Evolutionary conservation across 1,140 invertebrate genomes (phyloP), one percentile per base, ranked within the genome.

Genomic region (Trichomalopsis sarcophagae): DNA sequence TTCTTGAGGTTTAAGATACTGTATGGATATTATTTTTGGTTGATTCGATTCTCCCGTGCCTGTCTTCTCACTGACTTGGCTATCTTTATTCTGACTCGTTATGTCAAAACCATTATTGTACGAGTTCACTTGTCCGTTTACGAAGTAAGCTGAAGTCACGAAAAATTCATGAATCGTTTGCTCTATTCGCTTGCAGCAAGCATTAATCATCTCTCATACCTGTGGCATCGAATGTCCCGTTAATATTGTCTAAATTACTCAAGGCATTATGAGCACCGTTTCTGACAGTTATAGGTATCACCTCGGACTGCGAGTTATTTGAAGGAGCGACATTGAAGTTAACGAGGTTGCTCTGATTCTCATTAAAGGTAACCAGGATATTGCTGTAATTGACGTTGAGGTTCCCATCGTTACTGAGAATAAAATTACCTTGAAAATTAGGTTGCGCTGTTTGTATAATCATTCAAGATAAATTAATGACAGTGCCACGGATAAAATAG

Each of bases 341-440:
- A 4, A 84, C 23, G 17, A 21, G 4, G 23, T 62, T 84, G 50
- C 33, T 80, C 13, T 73, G 14, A 62, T 73, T 79, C 36, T 84
- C 76, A 62, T 84, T 74, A 17, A 84, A 81, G 2, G 84, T 21
- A 30, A 84, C 69, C 30, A 84, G 11, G 7, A 84, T 84, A 73
- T 84, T 75, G 30, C 78, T 68, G 21, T 47, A 84, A 13, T 84
- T 84, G 2, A 68, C 7, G 50, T 80, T 74, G 1, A 66, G 3
- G 33, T 81, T 84, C 7, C 78, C 84, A 21, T 74, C 69, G 36
- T 75, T 75, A 9, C 40, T 33, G 30, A 78, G 13, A 50, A 71
- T 71, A 11, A 83, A 77, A 71, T 77, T 71, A 30, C 27, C 75
- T 71, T 84, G 23, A 5, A 78, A 84, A 55, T 47, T 84, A 14